A percentile compares a stretch with the other conserved stretches of the same genome.
These are phyloP conservation scores for Lepus townsendii DNA, from an alignment of 2,797 vertebrate genomes.

Conservation along the genomic window DNA sequence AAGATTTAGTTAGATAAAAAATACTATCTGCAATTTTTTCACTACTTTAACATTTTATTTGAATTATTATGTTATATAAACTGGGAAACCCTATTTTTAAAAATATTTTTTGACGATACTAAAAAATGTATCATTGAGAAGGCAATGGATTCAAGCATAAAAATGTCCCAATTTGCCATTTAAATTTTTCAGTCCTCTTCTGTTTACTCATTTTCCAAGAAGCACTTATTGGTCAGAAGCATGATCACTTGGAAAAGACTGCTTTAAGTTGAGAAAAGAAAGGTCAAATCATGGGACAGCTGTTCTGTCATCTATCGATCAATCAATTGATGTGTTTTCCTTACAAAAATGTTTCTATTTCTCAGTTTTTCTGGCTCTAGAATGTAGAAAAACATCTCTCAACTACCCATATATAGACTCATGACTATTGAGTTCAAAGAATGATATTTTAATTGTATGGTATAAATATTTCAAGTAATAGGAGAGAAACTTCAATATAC, in stretches of 20 bases:
- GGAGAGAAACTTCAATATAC: not conserved
- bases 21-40: not conserved
- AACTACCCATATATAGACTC: not conserved
- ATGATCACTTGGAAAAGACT: not conserved
- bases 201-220: not conserved
- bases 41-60: not conserved
- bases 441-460: not conserved
- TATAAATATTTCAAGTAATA: conserved; percentile 15
- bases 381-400: not conserved
- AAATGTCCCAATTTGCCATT: not conserved
- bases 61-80: not conserved
- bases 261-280: not conserved
- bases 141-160: not conserved
- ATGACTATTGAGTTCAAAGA: not conserved
- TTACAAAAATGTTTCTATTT: not conserved
- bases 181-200: not conserved
- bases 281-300: not conserved
- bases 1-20: not conserved
- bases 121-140: not conserved
- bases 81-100: not conserved
- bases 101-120: not conserved
- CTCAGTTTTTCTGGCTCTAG: not conserved
- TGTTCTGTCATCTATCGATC: too few species aligned
- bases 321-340: too few species aligned
- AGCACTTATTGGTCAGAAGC: not conserved